These are phyloP conservation scores for Hirtodrosophila duncani DNA, from an alignment of 2,888 invertebrate genomes.

Conservation along the genomic window DNA sequence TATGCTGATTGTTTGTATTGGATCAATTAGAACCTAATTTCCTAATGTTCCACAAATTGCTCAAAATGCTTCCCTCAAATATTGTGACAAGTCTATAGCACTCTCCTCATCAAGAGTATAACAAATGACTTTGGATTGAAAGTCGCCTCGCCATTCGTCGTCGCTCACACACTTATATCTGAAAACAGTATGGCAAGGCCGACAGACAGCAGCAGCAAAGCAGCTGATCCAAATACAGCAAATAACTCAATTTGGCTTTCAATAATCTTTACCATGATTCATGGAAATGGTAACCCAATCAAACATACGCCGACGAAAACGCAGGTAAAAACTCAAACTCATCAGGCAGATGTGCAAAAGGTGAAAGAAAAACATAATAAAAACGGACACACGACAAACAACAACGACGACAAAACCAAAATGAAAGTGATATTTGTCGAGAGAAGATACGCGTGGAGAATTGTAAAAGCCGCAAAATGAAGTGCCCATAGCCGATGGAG, in stretches of 20 bases:
- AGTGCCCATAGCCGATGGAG: slow-evolving; percentile 23
- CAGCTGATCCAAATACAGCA: slow-evolving; percentile 45
- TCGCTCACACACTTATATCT: background rate
- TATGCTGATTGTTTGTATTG: no score
- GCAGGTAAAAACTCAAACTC: slow-evolving; percentile 18
- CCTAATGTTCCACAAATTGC: no score
- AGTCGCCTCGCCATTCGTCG: background rate
- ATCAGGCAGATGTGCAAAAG: slow-evolving; percentile 13
- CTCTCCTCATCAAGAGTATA: no score
- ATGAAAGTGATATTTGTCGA: slow-evolving; percentile 55
- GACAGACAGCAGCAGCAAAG: slow-evolving; percentile 9
- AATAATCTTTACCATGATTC: slow-evolving; percentile 31
- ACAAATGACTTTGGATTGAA: slow-evolving; percentile 17
- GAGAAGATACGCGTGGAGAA: slow-evolving; percentile 34
- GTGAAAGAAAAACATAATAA: slow-evolving; percentile 11
- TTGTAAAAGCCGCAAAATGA: slow-evolving; percentile 31
- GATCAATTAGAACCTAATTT: no score
- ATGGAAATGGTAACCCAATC: slow-evolving; percentile 22
- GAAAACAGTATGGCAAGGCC: slow-evolving; percentile 41
- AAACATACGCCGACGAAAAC: no score
- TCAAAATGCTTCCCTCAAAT: no score
- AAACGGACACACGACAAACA: slow-evolving; percentile 10
- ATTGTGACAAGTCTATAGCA: no score
- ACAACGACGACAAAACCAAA: slow-evolving; percentile 28
- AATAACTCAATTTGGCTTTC: slow-evolving; percentile 31